Percentiles rank a stretch among this genome's conserved stretches.
phyloP scores from a whole-genome alignment of 2,888 invertebrate genomes.

The Ichneumoninae sp. region DNA sequence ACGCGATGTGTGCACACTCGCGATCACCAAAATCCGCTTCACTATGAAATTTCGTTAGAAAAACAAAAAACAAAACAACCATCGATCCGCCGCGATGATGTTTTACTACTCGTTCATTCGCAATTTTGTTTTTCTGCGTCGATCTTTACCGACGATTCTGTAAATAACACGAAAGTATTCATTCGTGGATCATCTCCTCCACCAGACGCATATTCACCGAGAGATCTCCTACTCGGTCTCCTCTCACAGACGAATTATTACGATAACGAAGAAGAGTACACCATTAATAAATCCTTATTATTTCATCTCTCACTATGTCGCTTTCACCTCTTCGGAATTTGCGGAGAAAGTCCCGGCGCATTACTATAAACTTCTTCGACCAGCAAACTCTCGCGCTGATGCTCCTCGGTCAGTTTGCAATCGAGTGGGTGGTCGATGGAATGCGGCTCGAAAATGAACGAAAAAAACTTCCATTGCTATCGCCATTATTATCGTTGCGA shows the following conservation, averaged over 20 bases:
- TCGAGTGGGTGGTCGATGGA: slow-evolving; percentile 25
- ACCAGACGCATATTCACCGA: background rate
- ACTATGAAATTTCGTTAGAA: background rate
- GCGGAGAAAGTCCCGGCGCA: slow-evolving; percentile 19
- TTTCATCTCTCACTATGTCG: slow-evolving; percentile 1
- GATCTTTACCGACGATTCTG: background rate
- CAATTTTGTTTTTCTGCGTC: background rate
- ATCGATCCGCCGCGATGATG: background rate
- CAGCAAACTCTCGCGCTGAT: background rate
- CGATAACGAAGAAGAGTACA: background rate
- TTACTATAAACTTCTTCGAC: background rate
- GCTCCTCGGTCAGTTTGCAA: background rate
- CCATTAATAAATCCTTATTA: slow-evolving; percentile 24
- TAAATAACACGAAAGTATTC: background rate
- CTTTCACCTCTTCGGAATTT: slow-evolving; percentile 14
- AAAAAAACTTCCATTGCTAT: background rate
- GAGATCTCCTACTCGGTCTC: background rate
- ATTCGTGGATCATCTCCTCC: background rate
- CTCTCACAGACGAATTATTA: background rate
- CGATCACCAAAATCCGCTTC: background rate
- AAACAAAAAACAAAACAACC: background rate
- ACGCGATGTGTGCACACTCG: background rate
- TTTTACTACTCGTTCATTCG: background rate
- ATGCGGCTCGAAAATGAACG: background rate
- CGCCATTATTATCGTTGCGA: background rate